These are phyloP conservation scores for Platyura marginata DNA, from an alignment of 1,140 invertebrate species.

Conservation along the genomic window DNA sequence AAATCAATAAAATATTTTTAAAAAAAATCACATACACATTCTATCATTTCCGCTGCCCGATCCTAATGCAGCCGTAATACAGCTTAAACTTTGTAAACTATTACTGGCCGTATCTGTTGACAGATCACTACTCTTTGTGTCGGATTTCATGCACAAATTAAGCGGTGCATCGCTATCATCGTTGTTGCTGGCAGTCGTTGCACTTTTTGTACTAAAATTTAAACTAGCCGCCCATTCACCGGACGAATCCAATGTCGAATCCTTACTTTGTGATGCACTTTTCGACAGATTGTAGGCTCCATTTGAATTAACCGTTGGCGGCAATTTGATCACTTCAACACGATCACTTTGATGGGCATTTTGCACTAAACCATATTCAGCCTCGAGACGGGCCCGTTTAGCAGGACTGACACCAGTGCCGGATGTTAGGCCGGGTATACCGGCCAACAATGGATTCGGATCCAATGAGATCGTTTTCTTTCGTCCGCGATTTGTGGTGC, in stretches of 20 bases:
- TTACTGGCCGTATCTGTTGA: slow-evolving; percentile 5
- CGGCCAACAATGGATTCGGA: slow-evolving; percentile 42
- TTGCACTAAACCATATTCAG: slow-evolving; percentile 25
- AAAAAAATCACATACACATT: slow-evolving; percentile 12
- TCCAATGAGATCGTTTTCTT: slow-evolving; percentile 75
- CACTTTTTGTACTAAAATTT: slow-evolving; percentile 13
- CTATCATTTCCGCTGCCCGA: slow-evolving; percentile 14
- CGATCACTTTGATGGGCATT: slow-evolving; percentile 28
- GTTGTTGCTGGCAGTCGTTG: slow-evolving; percentile 25
- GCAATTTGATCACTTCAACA: slow-evolving; percentile 60
- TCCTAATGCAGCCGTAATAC: slow-evolving; percentile 22
- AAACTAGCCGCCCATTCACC: not conserved
- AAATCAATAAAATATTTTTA: too few relatives aligned
- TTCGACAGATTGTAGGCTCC: slow-evolving; percentile 23
- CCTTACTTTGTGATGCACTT: slow-evolving; percentile 7
- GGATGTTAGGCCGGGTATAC: slow-evolving; percentile 44
- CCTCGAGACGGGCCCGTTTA: slow-evolving; percentile 30
- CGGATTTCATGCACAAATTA: slow-evolving; percentile 61
- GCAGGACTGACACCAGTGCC: slow-evolving; percentile 33
- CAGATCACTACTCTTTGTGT: slow-evolving; percentile 10
- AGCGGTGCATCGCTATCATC: slow-evolving; percentile 53
- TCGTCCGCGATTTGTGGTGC: slow-evolving; percentile 59
- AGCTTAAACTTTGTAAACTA: slow-evolving; percentile 23
- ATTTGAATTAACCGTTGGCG: slow-evolving; percentile 29
- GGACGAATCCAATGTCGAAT: not conserved